Evolutionary conservation across 2,113 vertebrate species (phyloP), one percentile per base, ranked within the genome.

Genomic region (Alces alces): DNA sequence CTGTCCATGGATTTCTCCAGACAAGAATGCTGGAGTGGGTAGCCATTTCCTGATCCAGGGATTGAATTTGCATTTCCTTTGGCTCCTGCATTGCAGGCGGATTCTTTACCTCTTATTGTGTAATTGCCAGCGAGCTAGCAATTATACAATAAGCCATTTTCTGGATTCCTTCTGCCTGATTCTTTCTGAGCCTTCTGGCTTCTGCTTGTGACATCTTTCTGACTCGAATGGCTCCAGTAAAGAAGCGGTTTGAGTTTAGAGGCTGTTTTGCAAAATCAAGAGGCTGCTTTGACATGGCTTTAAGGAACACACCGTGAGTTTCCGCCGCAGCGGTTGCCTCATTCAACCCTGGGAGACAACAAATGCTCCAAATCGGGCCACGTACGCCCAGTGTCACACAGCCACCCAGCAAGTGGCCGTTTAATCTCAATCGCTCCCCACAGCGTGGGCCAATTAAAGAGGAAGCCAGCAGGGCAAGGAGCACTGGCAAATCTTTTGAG

Each of bases 351-450:
- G 0, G 23, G 79, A 33, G 85, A 3, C 50, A 92, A 89, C 82
- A 45, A 33, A 39, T 39, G 91, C 86, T 90, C 96, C 60, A 96
- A 92, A 96, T 39, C 93, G 96, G 85, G 83, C 47, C 0, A 1
- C n/a, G 95, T 93, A 60, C 85, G 96, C 98, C 96, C 73, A 92
- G 86, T 85, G 23, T 86, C 0, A 2, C 95, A 27, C 54, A 79
- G 95, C 88, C 95, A 86, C 98, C 10, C 98, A 98, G 98, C 98
- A 98, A 98, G 98, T 39, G 36, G 85, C 98, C 98, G 97, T 98
- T 99, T 99, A 98, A 98, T 98, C 98, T 99, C 98, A 98, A 98
- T 98, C 97, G 98, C 97, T 98, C 98, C 98, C 98, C 96, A 98
- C 97, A 86, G 98, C 8, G 98, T 96, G 98, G 98, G 95, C 98